Conservation (phyloP, 2,888 invertebrate genomes). For the Microctonus hyperodae region DNA sequence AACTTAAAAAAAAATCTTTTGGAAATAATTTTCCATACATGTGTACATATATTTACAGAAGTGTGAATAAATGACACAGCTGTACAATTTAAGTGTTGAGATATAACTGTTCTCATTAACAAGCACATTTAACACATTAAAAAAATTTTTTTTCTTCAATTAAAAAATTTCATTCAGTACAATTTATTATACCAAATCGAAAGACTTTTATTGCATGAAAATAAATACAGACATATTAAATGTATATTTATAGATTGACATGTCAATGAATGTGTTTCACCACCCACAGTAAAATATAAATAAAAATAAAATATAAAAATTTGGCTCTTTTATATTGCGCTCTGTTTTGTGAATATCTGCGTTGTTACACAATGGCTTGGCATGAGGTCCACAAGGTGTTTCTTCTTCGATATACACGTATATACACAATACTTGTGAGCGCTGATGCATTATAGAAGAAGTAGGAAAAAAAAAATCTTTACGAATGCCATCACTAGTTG, state of each 20-base stretch:
- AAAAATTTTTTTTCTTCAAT: no score
- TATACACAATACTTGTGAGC: background rate
- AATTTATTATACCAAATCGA: no score
- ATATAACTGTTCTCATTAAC: background rate
- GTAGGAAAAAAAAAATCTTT: constrained; percentile 41
- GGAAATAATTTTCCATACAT: background rate
- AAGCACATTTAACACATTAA: no score
- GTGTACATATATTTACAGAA: no score
- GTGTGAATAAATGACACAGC: background rate
- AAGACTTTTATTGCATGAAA: background rate
- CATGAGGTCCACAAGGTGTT: constrained; percentile 61
- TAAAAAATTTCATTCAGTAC: no score
- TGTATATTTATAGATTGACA: background rate
- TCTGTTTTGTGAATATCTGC: constrained; percentile 44
- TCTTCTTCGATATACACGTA: constrained; percentile 32
- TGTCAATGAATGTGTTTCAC: background rate
- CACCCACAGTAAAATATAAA: background rate
- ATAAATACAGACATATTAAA: background rate
- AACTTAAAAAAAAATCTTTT: constrained; percentile 10
- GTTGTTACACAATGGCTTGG: constrained; percentile 58
- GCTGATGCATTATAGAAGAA: constrained; percentile 35
- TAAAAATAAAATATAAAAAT: constrained; percentile 37
- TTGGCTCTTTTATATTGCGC: constrained; percentile 38
- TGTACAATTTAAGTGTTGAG: background rate
- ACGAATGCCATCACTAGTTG: constrained; percentile 39